Base-by-base conservation (phyloP, 1,140 invertebrate species). In the Stegodyphus dumicola region DNA sequence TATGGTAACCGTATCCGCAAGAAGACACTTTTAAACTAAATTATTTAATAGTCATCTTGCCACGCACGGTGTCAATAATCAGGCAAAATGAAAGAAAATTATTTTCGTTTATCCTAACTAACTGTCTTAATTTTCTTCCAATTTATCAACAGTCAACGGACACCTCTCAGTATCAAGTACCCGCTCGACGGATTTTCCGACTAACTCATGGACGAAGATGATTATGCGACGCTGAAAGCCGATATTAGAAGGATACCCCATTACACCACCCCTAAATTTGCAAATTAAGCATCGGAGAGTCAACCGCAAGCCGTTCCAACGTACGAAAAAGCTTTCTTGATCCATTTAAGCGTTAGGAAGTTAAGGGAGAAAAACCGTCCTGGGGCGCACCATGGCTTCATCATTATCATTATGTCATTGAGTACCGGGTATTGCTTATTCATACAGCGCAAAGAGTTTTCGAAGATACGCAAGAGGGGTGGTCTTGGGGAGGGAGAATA, bases 381-480 rank as follows among this genome's bases (percentile, higher is more conserved):
- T 70, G 15, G 11, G 11, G 51, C 65, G 49, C 67, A 75, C 52
- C 56, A 83, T 33, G 33, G 33, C 33, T 33, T 83, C 80, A 83
- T 83, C 80, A 83, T 83, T 83, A 83, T 75, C 80, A 83, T 83
- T 83, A 83, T 83, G 80, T 83, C 80, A 83, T 83, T 83, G 80
- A 83, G 11, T 33, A 71, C 64, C 18, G 54, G 65, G 17, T 53
- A 83, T 83, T 83, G 80, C 80, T 83, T 83, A 83, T 83, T 83
- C 80, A 83, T 83, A 66, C 56, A 73, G 70, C 52, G 66, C 66
- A 33, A 81, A 56, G 56, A 81, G 69, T 73, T 81, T 65, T 67
- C 78, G 69, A 52, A 79, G 66, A 60, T 52, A 18, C 33, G 33
- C 33, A 33, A 33, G 33, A 33, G 33, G 33, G 33, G 33, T 33